Evolutionary conservation across 2,113 vertebrate genomes (phyloP).

Genomic region (Platichthys flesus): DNA sequence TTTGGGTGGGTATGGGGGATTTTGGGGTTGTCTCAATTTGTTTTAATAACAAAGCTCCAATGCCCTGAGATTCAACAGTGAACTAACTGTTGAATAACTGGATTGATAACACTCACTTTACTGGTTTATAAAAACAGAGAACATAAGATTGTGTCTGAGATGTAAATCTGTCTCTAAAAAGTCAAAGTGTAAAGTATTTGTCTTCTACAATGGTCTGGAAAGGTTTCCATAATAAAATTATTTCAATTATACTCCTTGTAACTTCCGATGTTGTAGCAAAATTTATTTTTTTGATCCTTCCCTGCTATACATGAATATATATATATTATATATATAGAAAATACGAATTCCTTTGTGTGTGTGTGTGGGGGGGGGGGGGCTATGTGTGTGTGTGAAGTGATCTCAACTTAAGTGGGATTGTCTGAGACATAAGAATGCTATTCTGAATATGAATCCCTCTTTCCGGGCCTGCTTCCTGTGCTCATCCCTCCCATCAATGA

Average conservation of each 20-base stretch:
- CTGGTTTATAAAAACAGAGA: constrained; percentile 80
- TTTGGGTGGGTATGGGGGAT: background rate
- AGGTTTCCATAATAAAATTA: constrained; percentile 95
- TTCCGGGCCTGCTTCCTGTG: too few species aligned
- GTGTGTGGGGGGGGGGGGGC: too few species aligned
- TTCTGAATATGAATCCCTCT: too few species aligned
- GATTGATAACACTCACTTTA: constrained; percentile 81
- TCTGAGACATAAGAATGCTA: too few species aligned
- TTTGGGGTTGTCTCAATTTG: background rate
- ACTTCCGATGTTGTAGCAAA: constrained; percentile 68
- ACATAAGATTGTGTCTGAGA: constrained; percentile 92
- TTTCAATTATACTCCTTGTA: constrained; percentile 70
- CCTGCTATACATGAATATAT: background rate
- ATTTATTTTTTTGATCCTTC: background rate
- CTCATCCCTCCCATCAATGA: too few species aligned
- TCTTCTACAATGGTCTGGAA: constrained; percentile 96
- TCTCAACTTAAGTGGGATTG: too few species aligned
- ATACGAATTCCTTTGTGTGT: too few species aligned
- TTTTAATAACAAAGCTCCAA: constrained; percentile 83
- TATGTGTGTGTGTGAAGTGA: too few species aligned
- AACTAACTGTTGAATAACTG: constrained; percentile 66
- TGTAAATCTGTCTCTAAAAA: constrained; percentile 93
- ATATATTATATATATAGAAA: background rate
- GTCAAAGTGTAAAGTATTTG: constrained; percentile 96
- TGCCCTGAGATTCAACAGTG: constrained; percentile 86